phyloP scores from a whole-genome alignment of 1,140 invertebrate species.

The Epicauta chinensis region DNA sequence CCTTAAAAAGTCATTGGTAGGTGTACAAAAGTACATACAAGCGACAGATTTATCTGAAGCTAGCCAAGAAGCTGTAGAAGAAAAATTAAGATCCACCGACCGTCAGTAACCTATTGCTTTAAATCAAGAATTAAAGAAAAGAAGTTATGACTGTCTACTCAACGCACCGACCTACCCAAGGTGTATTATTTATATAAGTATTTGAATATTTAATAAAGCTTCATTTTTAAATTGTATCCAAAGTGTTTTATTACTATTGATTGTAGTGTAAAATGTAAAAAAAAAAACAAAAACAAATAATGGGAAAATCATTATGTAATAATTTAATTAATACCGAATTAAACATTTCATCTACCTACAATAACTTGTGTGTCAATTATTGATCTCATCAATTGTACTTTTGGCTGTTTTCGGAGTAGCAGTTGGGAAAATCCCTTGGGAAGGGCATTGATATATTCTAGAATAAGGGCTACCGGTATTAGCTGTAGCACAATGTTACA shows the following conservation, averaged over 20 bases:
- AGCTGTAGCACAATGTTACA: too few relatives aligned
- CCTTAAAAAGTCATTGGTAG: constrained; percentile 90
- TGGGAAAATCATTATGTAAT: constrained; percentile 4
- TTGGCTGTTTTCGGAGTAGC: too few relatives aligned
- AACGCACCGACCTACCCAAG: constrained; percentile 33
- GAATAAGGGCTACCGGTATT: too few relatives aligned
- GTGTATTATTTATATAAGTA: constrained; percentile 42
- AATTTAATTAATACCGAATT: constrained; percentile 14
- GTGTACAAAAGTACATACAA: constrained; percentile 96
- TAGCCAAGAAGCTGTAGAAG: constrained; percentile 84
- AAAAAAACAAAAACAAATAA: background rate
- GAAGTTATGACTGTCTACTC: constrained; percentile 34
- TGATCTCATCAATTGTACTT: too few relatives aligned
- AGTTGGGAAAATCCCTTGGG: too few relatives aligned
- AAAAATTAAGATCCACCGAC: constrained; percentile 86
- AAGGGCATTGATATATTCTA: too few relatives aligned
- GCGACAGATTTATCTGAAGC: constrained; percentile 88
- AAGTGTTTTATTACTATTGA: constrained; percentile 20
- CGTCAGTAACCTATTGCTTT: constrained; percentile 62
- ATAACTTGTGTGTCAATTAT: too few relatives aligned
- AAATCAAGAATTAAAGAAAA: background rate
- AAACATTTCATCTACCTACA: background rate
- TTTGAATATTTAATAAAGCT: constrained; percentile 44
- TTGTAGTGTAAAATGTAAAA: constrained; percentile 18
- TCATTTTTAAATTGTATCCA: constrained; percentile 40